phyloP scores from a whole-genome alignment of 2,113 vertebrate species.

The Oplegnathus fasciatus region DNA sequence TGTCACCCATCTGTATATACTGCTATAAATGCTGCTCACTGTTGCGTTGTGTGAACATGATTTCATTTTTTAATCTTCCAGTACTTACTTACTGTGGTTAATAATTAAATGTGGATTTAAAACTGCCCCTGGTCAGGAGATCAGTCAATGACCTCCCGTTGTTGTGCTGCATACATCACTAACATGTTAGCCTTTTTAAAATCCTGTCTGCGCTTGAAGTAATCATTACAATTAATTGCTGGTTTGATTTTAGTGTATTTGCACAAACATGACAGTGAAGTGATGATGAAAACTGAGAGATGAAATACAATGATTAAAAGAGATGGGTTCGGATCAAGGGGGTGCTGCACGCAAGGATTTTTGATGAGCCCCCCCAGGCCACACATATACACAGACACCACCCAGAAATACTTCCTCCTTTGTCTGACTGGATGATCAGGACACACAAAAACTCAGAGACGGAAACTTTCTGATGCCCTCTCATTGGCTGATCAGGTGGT shows the following conservation, averaged over 20 bases:
- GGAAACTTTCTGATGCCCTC: not conserved
- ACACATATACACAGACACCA: not conserved
- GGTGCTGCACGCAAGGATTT: not conserved
- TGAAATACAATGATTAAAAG: slow-evolving; percentile 3
- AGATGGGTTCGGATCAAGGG: not conserved
- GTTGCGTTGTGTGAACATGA: not conserved
- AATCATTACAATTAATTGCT: not conserved
- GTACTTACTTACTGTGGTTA: not conserved
- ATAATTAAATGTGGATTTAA: slow-evolving; percentile 38
- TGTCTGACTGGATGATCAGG: not conserved
- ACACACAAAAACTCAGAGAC: not conserved
- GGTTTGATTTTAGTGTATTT: slow-evolving; percentile 7
- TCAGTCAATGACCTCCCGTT: slow-evolving; percentile 26
- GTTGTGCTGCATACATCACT: not conserved
- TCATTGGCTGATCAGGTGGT: not conserved
- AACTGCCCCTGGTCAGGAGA: not conserved
- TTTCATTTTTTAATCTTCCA: not conserved
- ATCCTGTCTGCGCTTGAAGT: slow-evolving; percentile 1
- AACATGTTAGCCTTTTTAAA: not conserved
- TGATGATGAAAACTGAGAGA: slow-evolving; percentile 1
- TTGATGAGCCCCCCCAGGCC: not conserved
- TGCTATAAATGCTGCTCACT: not conserved
- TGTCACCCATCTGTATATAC: too few relatives aligned
- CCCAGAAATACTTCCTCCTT: not conserved
- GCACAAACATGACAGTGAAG: slow-evolving; percentile 22